Conservation (phyloP, 2,888 invertebrate genomes). For the Agrilus cyanescens region DNA sequence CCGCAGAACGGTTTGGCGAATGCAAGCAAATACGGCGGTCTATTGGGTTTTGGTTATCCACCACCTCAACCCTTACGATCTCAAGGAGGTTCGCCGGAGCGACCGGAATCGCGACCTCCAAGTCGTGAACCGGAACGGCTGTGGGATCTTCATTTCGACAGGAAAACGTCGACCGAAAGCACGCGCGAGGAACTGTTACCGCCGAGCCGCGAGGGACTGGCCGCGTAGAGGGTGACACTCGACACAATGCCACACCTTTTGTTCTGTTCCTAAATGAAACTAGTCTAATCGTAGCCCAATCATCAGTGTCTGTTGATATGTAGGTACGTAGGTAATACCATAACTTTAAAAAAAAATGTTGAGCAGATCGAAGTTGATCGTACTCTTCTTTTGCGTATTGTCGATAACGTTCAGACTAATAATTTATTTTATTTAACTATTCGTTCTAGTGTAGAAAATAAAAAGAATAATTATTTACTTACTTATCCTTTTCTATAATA, state of each 20-base stretch:
- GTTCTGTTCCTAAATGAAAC: slow-evolving; percentile 43
- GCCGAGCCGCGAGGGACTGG: slow-evolving; percentile 59
- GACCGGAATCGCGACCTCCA: slow-evolving; percentile 36
- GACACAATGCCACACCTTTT: slow-evolving; percentile 20
- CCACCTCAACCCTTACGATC: slow-evolving; percentile 39
- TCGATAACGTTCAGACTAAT: too few relatives aligned
- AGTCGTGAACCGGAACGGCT: slow-evolving; percentile 38
- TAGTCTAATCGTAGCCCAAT: slow-evolving; percentile 21
- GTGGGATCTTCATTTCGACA: slow-evolving; percentile 46
- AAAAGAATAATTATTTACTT: too few relatives aligned
- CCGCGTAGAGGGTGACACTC: slow-evolving; percentile 41
- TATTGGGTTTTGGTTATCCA: slow-evolving; percentile 67
- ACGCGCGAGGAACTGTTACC: slow-evolving; percentile 41
- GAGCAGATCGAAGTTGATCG: too few relatives aligned
- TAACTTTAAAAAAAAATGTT: too few relatives aligned
- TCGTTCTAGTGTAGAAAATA: too few relatives aligned
- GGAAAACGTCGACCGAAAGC: slow-evolving; percentile 36
- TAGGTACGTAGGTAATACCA: too few relatives aligned
- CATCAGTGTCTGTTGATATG: too few relatives aligned
- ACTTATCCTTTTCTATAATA: background rate
- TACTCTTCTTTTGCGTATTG: too few relatives aligned
- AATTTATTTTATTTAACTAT: too few relatives aligned
- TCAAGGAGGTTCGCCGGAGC: slow-evolving; percentile 41
- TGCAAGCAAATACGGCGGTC: slow-evolving; percentile 57
- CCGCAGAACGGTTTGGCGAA: slow-evolving; percentile 51